These are phyloP conservation scores for Tauraco hartlaubi DNA, from an alignment of 2,797 vertebrate species.

Conservation along the genomic window DNA sequence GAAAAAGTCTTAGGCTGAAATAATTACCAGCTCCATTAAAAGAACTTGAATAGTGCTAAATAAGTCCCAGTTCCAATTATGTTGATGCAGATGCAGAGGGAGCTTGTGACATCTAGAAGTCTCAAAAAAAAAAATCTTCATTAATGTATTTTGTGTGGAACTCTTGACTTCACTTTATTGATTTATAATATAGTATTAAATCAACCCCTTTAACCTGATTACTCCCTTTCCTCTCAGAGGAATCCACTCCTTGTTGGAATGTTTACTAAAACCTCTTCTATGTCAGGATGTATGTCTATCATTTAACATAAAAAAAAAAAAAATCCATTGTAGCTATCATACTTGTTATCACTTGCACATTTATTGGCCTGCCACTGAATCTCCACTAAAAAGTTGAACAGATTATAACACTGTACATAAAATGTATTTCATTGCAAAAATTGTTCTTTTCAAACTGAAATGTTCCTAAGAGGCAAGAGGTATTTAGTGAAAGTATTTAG, in stretches of 20 bases:
- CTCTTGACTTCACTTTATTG: not conserved
- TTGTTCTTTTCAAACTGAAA: not conserved
- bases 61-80: not conserved
- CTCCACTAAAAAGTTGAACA: not conserved
- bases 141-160: not conserved
- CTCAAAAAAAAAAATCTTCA: not conserved
- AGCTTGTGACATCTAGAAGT: not conserved
- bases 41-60: not conserved
- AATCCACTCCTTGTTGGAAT: not conserved
- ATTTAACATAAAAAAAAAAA: not conserved
- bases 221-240: not conserved
- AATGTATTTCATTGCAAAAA: not conserved
- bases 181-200: not conserved
- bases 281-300: not conserved
- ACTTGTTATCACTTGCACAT: not conserved
- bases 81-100: not conserved
- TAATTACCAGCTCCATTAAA: not conserved
- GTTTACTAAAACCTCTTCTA: not conserved
- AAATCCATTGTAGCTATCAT: not conserved
- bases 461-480: not conserved
- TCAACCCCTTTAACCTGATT: not conserved
- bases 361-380: not conserved
- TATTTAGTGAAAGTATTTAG: not conserved
- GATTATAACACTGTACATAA: not conserved
- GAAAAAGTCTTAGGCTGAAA: not conserved